phyloP scores from a whole-genome alignment of 2,888 invertebrate species.

The Adelognathus sp. region DNA sequence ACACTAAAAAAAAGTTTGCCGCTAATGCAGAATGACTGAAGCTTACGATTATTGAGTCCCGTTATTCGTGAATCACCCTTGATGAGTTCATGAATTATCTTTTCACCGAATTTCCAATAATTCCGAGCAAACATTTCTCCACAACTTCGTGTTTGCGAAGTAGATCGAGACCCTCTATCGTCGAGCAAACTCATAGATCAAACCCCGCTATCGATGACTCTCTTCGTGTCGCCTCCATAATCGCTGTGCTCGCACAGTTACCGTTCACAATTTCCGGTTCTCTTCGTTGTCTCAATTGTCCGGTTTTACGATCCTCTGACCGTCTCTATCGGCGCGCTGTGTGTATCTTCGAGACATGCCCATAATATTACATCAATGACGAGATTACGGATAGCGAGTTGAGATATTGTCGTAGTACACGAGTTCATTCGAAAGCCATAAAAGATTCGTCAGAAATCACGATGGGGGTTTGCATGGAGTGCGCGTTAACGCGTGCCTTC shows the following conservation, averaged over 20 bases:
- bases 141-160: neutral
- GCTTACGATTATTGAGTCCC: neutral
- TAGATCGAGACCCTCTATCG: neutral
- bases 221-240: neutral
- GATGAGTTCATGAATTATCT: neutral
- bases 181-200: neutral
- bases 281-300: neutral
- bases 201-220: conserved; percentile 13
- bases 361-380: neutral
- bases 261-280: conserved; percentile 2
- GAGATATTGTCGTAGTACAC: neutral
- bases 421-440: neutral
- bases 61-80: neutral
- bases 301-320: neutral
- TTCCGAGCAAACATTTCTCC: neutral
- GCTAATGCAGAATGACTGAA: neutral
- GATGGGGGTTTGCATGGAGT: neutral
- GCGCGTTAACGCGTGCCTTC: neutral
- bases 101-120: neutral
- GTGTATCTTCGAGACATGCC: neutral
- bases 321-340: neutral
- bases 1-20: too few species aligned
- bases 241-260: too few species aligned
- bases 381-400: neutral
- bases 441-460: neutral